Evolutionary conservation across 2,888 invertebrate species (phyloP).

Genomic region (Thereva unica): DNA sequence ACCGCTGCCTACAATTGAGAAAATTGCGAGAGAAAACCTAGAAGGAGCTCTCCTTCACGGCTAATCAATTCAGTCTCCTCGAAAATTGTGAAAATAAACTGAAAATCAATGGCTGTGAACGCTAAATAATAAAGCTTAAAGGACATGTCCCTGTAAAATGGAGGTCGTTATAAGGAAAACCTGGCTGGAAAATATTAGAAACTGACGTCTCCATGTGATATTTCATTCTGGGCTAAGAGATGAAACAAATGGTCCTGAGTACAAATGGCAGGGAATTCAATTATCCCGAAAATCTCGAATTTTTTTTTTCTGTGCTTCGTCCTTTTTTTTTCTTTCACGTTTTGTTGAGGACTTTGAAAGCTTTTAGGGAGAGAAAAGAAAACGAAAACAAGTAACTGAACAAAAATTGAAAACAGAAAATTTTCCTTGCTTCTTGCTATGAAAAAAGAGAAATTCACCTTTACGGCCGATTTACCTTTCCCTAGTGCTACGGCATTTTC

Average conservation of each 20-base stretch:
- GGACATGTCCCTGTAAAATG: too few species aligned
- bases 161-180: too few species aligned
- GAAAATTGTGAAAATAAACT: neutral
- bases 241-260: slow-evolving; percentile 30
- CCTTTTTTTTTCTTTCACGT: slow-evolving; percentile 24
- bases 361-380: slow-evolving; percentile 2
- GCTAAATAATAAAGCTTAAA: neutral
- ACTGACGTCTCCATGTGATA: slow-evolving; percentile 24
- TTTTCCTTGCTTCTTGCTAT: slow-evolving; percentile 24
- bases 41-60: too few species aligned
- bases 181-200: neutral
- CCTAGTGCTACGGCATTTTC: slow-evolving; percentile 36
- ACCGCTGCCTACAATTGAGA: too few species aligned
- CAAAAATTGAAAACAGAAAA: slow-evolving; percentile 36
- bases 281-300: slow-evolving; percentile 35
- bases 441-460: slow-evolving; percentile 40
- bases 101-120: neutral
- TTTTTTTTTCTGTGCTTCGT: slow-evolving; percentile 15
- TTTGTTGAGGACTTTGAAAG: slow-evolving; percentile 4
- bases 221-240: slow-evolving; percentile 31
- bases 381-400: slow-evolving; percentile 28
- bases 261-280: slow-evolving; percentile 35
- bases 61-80: neutral
- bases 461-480: slow-evolving; percentile 42
- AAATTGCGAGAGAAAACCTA: too few species aligned